These are phyloP conservation scores for Lydus trimaculatus DNA, from an alignment of 2,888 invertebrate species.

Conservation along the genomic window DNA sequence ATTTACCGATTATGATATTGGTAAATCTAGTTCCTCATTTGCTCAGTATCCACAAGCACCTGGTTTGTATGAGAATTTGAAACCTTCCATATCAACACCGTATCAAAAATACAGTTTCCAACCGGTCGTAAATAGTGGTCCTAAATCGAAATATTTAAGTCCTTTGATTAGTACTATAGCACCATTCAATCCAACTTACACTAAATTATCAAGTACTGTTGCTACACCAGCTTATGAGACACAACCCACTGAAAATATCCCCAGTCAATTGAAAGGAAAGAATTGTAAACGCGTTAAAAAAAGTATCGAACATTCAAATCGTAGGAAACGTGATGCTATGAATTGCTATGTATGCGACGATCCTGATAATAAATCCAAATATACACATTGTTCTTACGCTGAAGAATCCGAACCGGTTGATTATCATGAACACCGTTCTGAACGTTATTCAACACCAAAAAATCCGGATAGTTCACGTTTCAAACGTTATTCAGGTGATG, in stretches of 20 bases:
- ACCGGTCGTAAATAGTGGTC: slow-evolving; percentile 35
- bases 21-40: slow-evolving; percentile 48
- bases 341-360: slow-evolving; percentile 66
- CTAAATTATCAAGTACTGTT: slow-evolving; percentile 58
- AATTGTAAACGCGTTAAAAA: slow-evolving; percentile 71
- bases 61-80: slow-evolving; percentile 32
- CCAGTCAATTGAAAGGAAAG: slow-evolving; percentile 48
- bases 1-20: slow-evolving; percentile 44
- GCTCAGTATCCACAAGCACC: slow-evolving; percentile 44
- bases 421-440: slow-evolving; percentile 55
- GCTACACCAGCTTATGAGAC: slow-evolving; percentile 32
- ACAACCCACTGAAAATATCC: slow-evolving; percentile 42
- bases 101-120: slow-evolving; percentile 58
- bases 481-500: slow-evolving; percentile 55
- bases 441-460: slow-evolving; percentile 51
- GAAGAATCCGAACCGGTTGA: slow-evolving; percentile 61
- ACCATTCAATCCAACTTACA: slow-evolving; percentile 53
- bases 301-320: slow-evolving; percentile 54
- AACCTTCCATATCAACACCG: slow-evolving; percentile 45
- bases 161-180: slow-evolving; percentile 38
- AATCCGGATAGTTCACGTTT: slow-evolving; percentile 55
- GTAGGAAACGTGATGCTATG: slow-evolving; percentile 55
- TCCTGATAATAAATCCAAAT: slow-evolving; percentile 63
- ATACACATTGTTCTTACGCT: slow-evolving; percentile 67
- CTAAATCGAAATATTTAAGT: slow-evolving; percentile 42